Evolutionary conservation across 1,140 invertebrate species (phyloP).

Genomic region (Ridgeia piscesae): DNA sequence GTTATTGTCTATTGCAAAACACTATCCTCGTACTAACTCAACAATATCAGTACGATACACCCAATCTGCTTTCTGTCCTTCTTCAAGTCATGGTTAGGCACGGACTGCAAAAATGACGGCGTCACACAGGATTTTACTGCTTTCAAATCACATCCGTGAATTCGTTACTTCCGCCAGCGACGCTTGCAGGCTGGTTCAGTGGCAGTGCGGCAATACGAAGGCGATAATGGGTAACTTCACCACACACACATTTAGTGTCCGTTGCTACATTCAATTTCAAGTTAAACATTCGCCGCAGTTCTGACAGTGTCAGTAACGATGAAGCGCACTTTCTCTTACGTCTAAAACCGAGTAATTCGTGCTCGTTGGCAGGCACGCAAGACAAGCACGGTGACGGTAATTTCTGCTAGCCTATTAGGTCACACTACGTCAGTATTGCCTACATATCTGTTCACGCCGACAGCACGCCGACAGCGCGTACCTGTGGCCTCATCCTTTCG

Average conservation of each 20-base stretch:
- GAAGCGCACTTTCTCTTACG: background rate
- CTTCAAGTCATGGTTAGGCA: background rate
- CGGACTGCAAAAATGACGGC: background rate
- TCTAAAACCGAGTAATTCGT: background rate
- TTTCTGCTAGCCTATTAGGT: background rate
- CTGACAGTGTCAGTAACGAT: background rate
- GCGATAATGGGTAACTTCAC: background rate
- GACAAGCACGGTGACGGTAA: background rate
- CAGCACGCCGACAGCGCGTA: background rate
- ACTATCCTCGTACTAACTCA: background rate
- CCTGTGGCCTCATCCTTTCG: background rate
- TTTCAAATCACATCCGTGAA: background rate
- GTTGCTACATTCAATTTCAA: background rate
- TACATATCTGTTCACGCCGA: background rate
- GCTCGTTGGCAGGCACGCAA: background rate
- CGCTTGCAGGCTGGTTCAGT: too few relatives aligned
- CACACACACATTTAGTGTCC: background rate
- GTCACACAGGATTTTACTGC: background rate
- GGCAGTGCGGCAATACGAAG: background rate
- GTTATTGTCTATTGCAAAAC: background rate
- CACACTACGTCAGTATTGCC: background rate
- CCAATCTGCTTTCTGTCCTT: too few relatives aligned
- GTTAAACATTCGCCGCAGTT: background rate
- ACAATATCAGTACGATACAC: too few relatives aligned
- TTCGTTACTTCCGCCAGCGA: background rate